Conservation (phyloP, 2,888 invertebrate genomes). For the Alcis repandata region DNA sequence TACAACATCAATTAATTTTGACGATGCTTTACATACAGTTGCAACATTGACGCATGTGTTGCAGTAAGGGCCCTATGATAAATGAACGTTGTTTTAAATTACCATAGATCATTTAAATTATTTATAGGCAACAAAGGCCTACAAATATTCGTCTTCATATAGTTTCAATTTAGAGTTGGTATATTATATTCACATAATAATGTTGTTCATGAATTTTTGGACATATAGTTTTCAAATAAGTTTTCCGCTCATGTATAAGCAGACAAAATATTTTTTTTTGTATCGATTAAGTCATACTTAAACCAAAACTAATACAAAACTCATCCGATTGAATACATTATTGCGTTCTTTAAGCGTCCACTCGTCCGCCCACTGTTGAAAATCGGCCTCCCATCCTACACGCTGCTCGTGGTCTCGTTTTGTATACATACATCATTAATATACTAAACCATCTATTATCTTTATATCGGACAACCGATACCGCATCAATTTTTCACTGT, state of each 20-base stretch:
- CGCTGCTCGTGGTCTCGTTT: constrained; percentile 7
- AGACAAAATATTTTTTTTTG: not conserved
- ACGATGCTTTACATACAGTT: constrained; percentile 37
- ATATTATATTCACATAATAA: no score
- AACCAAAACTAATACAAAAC: not conserved
- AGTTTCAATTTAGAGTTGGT: no score
- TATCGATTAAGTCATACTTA: not conserved
- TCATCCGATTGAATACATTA: not conserved
- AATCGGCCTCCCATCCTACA: constrained; percentile 25
- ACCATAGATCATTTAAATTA: no score
- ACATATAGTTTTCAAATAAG: no score
- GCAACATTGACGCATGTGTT: constrained; percentile 21
- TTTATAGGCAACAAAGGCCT: no score
- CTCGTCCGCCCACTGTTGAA: constrained; percentile 21
- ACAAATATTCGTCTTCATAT: no score
- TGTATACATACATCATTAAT: constrained; percentile 11
- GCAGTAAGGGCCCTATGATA: constrained; percentile 9
- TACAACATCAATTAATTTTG: constrained; percentile 53
- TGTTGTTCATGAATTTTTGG: no score
- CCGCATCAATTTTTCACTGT: not conserved
- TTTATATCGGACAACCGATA: constrained; percentile 1
- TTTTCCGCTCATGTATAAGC: not conserved
- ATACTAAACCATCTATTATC: not conserved
- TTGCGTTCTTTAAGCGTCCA: constrained; percentile 9
- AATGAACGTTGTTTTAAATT: no score